Conservation (phyloP, 2,797 vertebrate species). For the Sphenopsis melanotis region DNA sequence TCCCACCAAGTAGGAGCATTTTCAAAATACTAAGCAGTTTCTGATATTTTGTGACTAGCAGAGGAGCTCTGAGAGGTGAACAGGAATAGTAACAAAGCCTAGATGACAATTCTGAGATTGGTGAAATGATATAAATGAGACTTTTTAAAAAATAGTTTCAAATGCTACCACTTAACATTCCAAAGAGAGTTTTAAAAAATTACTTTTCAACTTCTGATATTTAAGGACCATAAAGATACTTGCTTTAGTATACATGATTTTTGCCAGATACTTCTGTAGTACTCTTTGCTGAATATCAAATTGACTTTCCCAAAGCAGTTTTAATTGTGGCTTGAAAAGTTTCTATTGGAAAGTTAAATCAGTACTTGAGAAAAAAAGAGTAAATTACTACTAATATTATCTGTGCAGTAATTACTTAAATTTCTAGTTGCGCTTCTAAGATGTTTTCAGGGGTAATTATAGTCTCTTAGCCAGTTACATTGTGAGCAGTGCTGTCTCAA, state of each 20-base stretch:
- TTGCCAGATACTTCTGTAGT: background rate
- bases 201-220: background rate
- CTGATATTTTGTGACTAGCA: background rate
- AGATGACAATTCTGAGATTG: background rate
- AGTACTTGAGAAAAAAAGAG: background rate
- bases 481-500: background rate
- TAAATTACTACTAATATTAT: background rate
- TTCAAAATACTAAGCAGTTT: background rate
- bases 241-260: background rate
- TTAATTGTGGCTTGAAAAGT: background rate
- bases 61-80: background rate
- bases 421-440: background rate
- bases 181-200: background rate
- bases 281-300: background rate
- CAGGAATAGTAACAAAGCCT: background rate
- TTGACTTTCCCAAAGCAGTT: background rate
- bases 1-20: background rate
- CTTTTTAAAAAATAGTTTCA: background rate
- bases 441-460: background rate
- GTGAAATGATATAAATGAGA: background rate
- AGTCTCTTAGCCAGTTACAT: background rate
- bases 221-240: background rate
- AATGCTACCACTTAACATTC: background rate
- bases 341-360: background rate
- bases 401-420: background rate